Evolutionary conservation across 30 jellyfish, hydroid and myxozoan genomes (phyloP), one percentile per base, ranked within the genome.

Genomic region (Nemopilema nomurai): DNA sequence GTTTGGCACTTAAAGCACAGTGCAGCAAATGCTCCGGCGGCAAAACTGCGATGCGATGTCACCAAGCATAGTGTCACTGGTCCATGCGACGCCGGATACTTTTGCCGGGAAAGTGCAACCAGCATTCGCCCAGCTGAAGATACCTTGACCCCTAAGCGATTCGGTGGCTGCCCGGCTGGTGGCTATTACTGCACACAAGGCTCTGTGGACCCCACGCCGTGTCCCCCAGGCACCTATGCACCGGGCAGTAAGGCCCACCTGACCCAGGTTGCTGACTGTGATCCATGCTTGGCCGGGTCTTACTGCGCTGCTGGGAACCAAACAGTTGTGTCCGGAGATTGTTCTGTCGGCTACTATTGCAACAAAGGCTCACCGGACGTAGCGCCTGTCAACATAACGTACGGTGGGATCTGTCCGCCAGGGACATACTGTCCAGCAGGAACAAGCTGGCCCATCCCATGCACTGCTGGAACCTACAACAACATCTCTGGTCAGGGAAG

Each of bases 371-470:
- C 99, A 0, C 97, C 99, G 18, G 92, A 69, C 51, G 71, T 65
- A 77, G 89, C 90, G 18, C 99, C 99, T 1, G 67, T 79, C 33
- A 87, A 86, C 77, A 80, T 64, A 6, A 90, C 91, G 18, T 67
- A 84, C 68, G 99, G 99, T 53, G 99, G 99, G 0, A 72, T 95
- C 19, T 95, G 99, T 87, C 97, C 97, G 1, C 91, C 97, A 21
- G 99, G 99, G 0, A 90, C 99, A 4, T 74, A 76, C 79, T 95
- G 99, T 67, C 96, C 96, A 9, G 76, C 86, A 3, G 99, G 99
- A 20, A 69, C 96, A 21, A 13, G 76, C 20, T 57, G 69, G 51
- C 97, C 99, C 0, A 87, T 69, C 24, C 99, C 99, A 7, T 95
- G 99, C 65, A 87, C 70, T 3, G 95, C 96, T n/a, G 99, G 99